phyloP scores from a whole-genome alignment of 2,888 invertebrate species.

The Carabus problematicus region DNA sequence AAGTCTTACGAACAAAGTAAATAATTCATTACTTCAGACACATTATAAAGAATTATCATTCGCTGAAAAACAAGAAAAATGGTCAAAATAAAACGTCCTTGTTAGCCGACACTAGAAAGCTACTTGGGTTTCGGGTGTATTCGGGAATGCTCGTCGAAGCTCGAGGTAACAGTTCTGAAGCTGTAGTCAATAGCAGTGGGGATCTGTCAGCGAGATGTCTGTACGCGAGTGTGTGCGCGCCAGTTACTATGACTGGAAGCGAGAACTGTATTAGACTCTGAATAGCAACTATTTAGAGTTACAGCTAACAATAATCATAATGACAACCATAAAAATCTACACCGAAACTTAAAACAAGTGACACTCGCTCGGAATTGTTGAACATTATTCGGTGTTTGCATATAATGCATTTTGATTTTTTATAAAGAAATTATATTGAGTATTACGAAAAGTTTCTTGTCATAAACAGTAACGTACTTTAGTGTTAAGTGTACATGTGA shows the following conservation, averaged over 20 bases:
- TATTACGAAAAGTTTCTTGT: not conserved
- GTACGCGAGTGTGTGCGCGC: conserved; percentile 19
- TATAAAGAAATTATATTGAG: conserved; percentile 14
- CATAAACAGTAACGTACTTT: not conserved
- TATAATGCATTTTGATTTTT: conserved; percentile 40
- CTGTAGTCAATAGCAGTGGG: conserved; percentile 38
- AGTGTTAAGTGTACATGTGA: conserved; percentile 1
- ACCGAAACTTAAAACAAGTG: conserved; percentile 1
- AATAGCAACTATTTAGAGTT: conserved; percentile 19
- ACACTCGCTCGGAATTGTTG: not conserved
- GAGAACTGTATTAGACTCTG: conserved; percentile 17
- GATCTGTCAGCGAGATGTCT: conserved; percentile 17
- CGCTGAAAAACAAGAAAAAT: not conserved
- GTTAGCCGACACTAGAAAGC: conserved; percentile 27
- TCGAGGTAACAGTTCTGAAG: conserved; percentile 18
- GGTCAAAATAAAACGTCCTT: conserved; percentile 31
- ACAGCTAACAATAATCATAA: not conserved
- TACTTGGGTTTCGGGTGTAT: conserved; percentile 7
- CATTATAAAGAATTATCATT: conserved; percentile 2
- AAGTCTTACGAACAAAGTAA: too few species aligned
- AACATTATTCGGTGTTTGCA: not conserved
- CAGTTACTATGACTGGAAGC: conserved; percentile 26
- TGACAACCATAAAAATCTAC: conserved; percentile 8
- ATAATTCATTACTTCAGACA: too few species aligned
- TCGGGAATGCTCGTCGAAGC: conserved; percentile 25